A percentile compares a stretch with the other conserved stretches of the same genome.
Evolutionary conservation across 1,140 invertebrate genomes (phyloP).

Genomic region (Drosophila tsacasi): DNA sequence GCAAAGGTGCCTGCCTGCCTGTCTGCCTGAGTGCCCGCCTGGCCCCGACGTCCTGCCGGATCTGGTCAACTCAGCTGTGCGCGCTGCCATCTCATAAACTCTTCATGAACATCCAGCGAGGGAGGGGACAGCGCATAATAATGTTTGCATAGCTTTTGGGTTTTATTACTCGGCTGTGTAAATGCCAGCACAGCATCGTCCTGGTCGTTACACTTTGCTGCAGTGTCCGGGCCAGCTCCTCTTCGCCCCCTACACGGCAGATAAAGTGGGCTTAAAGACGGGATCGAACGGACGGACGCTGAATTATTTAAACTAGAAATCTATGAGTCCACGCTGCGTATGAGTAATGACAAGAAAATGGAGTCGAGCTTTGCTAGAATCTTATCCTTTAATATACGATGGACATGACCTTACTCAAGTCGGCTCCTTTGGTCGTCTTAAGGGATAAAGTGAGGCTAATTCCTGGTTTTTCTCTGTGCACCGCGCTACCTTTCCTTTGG

Average conservation of each 20-base stretch:
- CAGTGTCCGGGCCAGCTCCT: conserved; percentile 19
- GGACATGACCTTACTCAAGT: neutral
- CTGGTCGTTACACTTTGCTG: conserved; percentile 47
- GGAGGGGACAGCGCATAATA: conserved; percentile 58
- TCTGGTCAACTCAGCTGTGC: conserved; percentile 33
- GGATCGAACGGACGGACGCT: neutral
- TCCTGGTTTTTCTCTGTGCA: conserved; percentile 16
- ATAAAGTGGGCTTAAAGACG: neutral
- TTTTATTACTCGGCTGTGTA: conserved; percentile 76
- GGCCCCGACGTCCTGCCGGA: conserved; percentile 13
- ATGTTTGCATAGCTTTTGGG: conserved; percentile 80
- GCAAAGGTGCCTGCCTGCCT: conserved; percentile 24
- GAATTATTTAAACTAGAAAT: neutral
- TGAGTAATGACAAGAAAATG: neutral
- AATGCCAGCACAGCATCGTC: conserved; percentile 65
- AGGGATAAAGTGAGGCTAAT: neutral
- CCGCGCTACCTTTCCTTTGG: conserved; percentile 20
- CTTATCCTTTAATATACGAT: neutral
- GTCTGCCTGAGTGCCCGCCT: conserved; percentile 1
- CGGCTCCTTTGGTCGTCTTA: neutral
- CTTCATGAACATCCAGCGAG: conserved; percentile 26
- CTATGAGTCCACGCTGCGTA: neutral
- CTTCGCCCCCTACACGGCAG: conserved; percentile 6
- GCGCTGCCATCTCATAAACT: conserved; percentile 53
- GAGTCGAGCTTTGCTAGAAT: neutral